A percentile compares a stretch with the other conserved stretches of the same genome.
These are phyloP conservation scores for Cyclura pinguis DNA, from an alignment of 2,797 vertebrate species.

Conservation along the genomic window DNA sequence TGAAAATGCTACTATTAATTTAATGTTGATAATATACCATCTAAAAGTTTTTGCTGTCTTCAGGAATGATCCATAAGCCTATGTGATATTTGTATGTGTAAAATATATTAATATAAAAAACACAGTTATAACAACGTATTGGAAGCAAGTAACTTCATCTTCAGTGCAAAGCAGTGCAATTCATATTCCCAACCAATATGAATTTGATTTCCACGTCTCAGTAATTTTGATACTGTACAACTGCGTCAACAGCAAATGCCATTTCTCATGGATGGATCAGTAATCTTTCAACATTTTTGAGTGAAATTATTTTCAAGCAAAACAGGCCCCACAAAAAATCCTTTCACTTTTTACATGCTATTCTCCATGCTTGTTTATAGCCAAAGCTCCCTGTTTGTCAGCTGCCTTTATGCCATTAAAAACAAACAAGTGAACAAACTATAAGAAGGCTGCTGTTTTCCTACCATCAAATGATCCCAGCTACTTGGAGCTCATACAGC, in stretches of 20 bases:
- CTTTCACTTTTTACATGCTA: no score
- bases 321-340: neutral
- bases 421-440: neutral
- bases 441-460: neutral
- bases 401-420: neutral
- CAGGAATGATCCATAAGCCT: slow-evolving; percentile 60
- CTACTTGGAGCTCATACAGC: neutral
- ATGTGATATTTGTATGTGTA: slow-evolving; percentile 60
- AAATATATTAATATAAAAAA: slow-evolving; percentile 54
- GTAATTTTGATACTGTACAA: neutral
- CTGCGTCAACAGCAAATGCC: neutral
- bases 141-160: slow-evolving; percentile 9
- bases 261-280: neutral
- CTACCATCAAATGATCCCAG: neutral
- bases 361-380: neutral
- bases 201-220: neutral
- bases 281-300: neutral
- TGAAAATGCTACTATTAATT: slow-evolving; percentile 36
- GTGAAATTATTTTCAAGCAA: slow-evolving; percentile 22
- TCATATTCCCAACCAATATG: neutral
- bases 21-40: slow-evolving; percentile 40
- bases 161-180: slow-evolving; percentile 18
- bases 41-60: slow-evolving; percentile 60
- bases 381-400: neutral
- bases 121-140: slow-evolving; percentile 37